Percentiles rank a stretch among this genome's conserved stretches.
Conservation (phyloP, 2,113 vertebrate species). For the Marcusenius ussheri region DNA sequence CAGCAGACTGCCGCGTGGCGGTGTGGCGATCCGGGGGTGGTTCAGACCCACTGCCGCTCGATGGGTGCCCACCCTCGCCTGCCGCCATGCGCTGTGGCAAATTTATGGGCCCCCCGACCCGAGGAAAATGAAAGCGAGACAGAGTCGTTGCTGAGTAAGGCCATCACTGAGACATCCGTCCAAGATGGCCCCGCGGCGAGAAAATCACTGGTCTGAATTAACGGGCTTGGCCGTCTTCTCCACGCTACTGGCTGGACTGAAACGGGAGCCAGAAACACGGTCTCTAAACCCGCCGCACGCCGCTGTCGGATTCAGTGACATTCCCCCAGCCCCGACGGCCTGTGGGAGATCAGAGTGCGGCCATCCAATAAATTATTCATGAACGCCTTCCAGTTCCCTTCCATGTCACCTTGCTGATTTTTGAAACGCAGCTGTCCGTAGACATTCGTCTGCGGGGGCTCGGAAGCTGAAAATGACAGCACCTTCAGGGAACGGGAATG, state of each 20-base stretch:
- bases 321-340: background rate
- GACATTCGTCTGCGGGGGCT: background rate
- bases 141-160: background rate
- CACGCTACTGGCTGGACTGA: background rate
- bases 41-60: background rate
- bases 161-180: background rate
- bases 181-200: background rate
- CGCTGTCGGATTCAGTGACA: background rate
- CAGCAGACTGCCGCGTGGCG: background rate
- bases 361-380: conserved; percentile 37
- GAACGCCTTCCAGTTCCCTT: conserved; percentile 32
- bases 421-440: background rate
- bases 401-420: conserved; percentile 30
- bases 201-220: background rate
- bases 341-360: conserved; percentile 4
- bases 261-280: background rate
- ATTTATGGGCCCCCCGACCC: background rate
- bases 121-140: background rate
- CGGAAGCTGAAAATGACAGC: background rate
- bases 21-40: background rate
- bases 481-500: conserved; percentile 15
- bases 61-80: no score
- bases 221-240: background rate
- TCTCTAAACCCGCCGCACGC: background rate
- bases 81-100: background rate